Conservation (phyloP, 2,888 invertebrate species). For the Pandemis cinnamomeana region DNA sequence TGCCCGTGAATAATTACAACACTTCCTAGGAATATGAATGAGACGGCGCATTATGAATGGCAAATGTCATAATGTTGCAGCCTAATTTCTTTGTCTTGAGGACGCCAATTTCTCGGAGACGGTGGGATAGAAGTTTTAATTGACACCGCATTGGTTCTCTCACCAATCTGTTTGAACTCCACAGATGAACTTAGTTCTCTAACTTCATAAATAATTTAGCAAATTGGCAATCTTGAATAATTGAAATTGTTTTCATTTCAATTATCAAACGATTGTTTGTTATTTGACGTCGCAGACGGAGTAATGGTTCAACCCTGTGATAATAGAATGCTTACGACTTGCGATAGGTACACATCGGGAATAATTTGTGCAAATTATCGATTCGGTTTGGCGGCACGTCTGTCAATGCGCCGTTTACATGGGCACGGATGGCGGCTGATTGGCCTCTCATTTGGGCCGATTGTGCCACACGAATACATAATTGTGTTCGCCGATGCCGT, state of each 20-base stretch:
- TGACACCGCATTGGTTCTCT: slow-evolving; percentile 13
- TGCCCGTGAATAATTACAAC: slow-evolving; percentile 62
- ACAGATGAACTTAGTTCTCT: slow-evolving; percentile 24
- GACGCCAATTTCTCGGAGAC: slow-evolving; percentile 5
- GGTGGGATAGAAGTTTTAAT: slow-evolving; percentile 26
- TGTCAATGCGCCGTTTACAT: slow-evolving; percentile 63
- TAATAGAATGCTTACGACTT: slow-evolving; percentile 16
- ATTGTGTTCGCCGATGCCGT: slow-evolving; percentile 67
- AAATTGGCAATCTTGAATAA: slow-evolving; percentile 20
- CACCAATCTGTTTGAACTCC: slow-evolving; percentile 30
- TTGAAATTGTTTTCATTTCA: slow-evolving; percentile 10
- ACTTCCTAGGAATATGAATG: slow-evolving; percentile 57
- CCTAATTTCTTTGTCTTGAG: slow-evolving; percentile 31
- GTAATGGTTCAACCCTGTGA: not conserved
- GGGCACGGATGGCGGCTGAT: slow-evolving; percentile 67
- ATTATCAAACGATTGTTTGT: slow-evolving; percentile 5
- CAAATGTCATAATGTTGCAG: slow-evolving; percentile 41
- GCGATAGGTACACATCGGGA: slow-evolving; percentile 9
- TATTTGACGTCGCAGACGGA: slow-evolving; percentile 36
- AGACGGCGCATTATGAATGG: slow-evolving; percentile 39
- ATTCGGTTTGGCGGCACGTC: slow-evolving; percentile 69
- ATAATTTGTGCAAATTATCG: slow-evolving; percentile 60
- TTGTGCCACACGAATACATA: slow-evolving; percentile 80
- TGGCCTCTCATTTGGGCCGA: slow-evolving; percentile 80
- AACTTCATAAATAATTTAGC: slow-evolving; percentile 29